Percentiles rank a stretch among this genome's conserved stretches.
These are phyloP conservation scores for Thymelicus acteon DNA, from an alignment of 2,888 invertebrate genomes.

Conservation along the genomic window DNA sequence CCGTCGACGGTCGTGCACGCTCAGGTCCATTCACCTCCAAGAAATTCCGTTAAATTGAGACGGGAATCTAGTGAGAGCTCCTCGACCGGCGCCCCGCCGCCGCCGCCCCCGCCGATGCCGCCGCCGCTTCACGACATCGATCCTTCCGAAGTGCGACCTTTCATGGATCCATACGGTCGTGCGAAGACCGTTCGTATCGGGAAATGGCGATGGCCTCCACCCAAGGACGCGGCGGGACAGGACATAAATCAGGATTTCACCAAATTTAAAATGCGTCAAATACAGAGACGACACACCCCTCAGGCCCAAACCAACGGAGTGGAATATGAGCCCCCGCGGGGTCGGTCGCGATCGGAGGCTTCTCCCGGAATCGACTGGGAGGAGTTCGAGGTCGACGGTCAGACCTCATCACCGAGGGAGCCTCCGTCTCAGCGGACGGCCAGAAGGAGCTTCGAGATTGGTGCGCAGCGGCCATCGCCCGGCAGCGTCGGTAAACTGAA, in stretches of 20 bases:
- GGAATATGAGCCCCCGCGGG: conserved; percentile 72
- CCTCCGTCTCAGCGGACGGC: conserved; percentile 74
- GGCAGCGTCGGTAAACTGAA: conserved; percentile 96
- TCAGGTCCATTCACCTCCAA: conserved; percentile 81
- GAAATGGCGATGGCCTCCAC: conserved; percentile 98
- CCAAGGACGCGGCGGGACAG: conserved; percentile 88
- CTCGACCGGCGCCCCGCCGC: conserved; percentile 85
- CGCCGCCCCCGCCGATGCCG: conserved; percentile 96
- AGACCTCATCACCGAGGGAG: conserved; percentile 67
- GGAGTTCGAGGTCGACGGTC: conserved; percentile 90
- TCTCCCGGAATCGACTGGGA: conserved; percentile 91
- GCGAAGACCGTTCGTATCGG: conserved; percentile 98
- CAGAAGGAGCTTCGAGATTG: conserved; percentile 90
- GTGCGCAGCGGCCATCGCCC: conserved; percentile 92
- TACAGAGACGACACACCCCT: conserved; percentile 91
- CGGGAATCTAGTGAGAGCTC: conserved; percentile 73
- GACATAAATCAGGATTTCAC: conserved; percentile 92
- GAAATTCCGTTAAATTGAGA: conserved; percentile 66
- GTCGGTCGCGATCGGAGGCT: conserved; percentile 74
- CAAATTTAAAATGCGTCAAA: conserved; percentile 94
- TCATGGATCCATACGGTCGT: conserved; percentile 95
- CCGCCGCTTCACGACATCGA: conserved; percentile 92
- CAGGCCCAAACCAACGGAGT: conserved; percentile 81
- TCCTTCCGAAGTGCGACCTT: conserved; percentile 92
- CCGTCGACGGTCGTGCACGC: conserved; percentile 80